Evolutionary conservation across 2,797 vertebrate species (phyloP).

Genomic region (Micropoecilia bifurca): DNA sequence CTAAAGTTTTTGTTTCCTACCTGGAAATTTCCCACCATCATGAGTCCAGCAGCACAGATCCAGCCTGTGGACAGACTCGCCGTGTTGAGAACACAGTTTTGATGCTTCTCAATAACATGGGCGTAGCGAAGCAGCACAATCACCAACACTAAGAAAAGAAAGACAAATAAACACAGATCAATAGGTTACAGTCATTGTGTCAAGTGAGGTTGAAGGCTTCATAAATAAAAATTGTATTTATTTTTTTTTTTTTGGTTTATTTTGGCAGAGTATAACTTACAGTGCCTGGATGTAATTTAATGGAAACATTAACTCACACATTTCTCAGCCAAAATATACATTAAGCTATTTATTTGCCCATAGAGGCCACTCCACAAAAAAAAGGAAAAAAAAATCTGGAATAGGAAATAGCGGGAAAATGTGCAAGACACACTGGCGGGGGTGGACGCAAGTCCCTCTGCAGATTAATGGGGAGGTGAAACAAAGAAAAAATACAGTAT

Average conservation of each 20-base stretch:
- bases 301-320: conserved; percentile 16
- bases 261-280: conserved; percentile 22
- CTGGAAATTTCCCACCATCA: conserved; percentile 93
- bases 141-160: conserved; percentile 81
- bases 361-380: conserved; percentile 10
- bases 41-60: conserved; percentile 90
- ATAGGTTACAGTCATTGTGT: neutral
- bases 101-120: conserved; percentile 87
- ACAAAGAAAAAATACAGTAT: conserved; percentile 47
- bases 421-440: conserved; percentile 21
- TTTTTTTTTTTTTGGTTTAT: neutral
- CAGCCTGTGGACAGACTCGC: conserved; percentile 88
- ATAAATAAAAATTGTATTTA: neutral
- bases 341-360: neutral
- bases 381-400: conserved; percentile 14
- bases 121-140: conserved; percentile 89
- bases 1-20: conserved; percentile 59
- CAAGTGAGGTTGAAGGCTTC: neutral
- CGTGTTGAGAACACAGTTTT: conserved; percentile 89
- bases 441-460: conserved; percentile 28
- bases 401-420: conserved; percentile 62
- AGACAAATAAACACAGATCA: neutral
- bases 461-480: conserved; percentile 39
- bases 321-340: conserved; percentile 50
- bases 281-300: conserved; percentile 41